Evolutionary conservation across 1,140 invertebrate species (phyloP), one percentile per base, ranked within the genome.

Genomic region (Sminthurides bifidus): DNA sequence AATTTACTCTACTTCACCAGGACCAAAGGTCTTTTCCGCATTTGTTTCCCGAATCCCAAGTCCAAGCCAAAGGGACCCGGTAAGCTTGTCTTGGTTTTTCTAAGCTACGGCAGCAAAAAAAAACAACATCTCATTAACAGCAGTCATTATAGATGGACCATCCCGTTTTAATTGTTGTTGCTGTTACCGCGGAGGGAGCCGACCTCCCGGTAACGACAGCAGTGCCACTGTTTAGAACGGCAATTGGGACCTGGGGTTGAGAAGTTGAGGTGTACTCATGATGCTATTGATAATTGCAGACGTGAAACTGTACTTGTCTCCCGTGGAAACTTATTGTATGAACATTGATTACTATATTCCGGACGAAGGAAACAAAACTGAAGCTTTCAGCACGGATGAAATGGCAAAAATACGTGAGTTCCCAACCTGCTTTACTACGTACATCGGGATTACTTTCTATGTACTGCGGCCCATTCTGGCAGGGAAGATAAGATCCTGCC

Each of bases 261-360:
- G n/a, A n/a, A 58, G 50, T 29, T 21, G 30, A 53, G 45, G 50
- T 52, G 19, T 3, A 15, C n/a, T n/a, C n/a, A n/a, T n/a, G n/a
- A 10, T 35, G n/a, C 33, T 35, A 35, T 8, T 35, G 33, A 35
- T 35, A 35, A n/a, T 8, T 35, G n/a, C 8, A 35, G 8, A 35
- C 8, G 89, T 90, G 61, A 83, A 85, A 66, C 84, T 85, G 30
- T 93, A 94, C 69, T 72, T 92, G 64, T 92, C 88, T 51, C 89
- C 89, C 0, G 86, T 92, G 50, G 90, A 94, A 72, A 93, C 90
- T 1, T 86, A 92, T 71, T 94, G 90, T 72, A 87, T 84, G 71
- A 93, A 92, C 74, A 83, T 94, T 65, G 86, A 93, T 71, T 94
- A 94, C 71, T 92, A 87, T 76, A 83, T 90, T 61, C 84, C 85